Base-by-base conservation (phyloP, 2,113 vertebrate species). In the Peromyscus polionotus region DNA sequence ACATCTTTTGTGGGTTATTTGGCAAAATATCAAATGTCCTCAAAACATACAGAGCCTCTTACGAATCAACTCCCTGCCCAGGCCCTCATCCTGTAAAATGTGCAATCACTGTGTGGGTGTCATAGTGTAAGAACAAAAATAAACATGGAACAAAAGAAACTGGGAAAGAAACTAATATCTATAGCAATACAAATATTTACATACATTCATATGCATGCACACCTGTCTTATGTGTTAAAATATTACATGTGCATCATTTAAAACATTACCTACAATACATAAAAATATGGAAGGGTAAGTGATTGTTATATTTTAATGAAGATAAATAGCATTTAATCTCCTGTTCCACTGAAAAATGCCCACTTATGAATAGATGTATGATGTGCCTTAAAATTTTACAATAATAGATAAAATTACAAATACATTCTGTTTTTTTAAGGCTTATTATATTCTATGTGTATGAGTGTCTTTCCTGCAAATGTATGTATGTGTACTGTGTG, bases 121-220 rank as follows among this genome's bases (percentile, higher is more conserved):
- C 31, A 86, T 6, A 80, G 7, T 3, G 24, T 59, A 90, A 92
- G 67, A 87, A 59, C 33, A 81, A 42, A 63, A 36, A 1, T 42
- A 68, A 95, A 61, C 36, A 57, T 2, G 51, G 4, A 94, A 67
- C 31, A 70, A 96, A 97, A 86, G 9, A n/a, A 88, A 86, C 6
- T 26, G 75, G 19, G 28, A 68, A 91, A 90, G 65, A 54, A 94
- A 92, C 5, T 77, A 22, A 36, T 54, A 20, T 42, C 1, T 63
- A 24, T 63, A 63, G 13, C 14, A 54, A 54, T 54, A 54, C 54
- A 54, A 5, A 73, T 67, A 48, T 54, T 48, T 54, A 67, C 9
- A 13, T 83, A 59, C 48, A 57, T 33, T 9, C 45, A 10, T 17
- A 67, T 72, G 45, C 61, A 73, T 9, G 1, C 11, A 45, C 54